These are phyloP conservation scores for Dendrocincla tyrannina DNA, from an alignment of 2,797 vertebrate species.

Conservation along the genomic window DNA sequence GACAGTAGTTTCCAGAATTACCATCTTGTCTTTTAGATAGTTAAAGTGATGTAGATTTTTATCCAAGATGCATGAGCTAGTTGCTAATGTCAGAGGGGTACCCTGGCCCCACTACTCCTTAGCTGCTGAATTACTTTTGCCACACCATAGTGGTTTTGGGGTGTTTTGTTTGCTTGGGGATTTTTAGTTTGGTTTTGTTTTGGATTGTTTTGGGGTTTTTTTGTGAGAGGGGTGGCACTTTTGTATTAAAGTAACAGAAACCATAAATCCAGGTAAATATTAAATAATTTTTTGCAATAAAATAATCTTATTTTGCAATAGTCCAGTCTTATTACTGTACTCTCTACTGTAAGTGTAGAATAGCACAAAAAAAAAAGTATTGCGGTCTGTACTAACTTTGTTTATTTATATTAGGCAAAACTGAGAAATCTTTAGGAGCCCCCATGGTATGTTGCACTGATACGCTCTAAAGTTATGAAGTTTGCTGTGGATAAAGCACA, in stretches of 20 bases:
- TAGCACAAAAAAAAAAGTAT: not conserved
- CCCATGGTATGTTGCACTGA: not conserved
- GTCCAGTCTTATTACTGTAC: not conserved
- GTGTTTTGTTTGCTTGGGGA: too few relatives aligned
- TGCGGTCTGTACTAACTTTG: not conserved
- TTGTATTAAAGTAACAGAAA: not conserved
- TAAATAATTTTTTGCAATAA: not conserved
- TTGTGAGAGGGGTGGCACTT: not conserved
- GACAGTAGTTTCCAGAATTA: not conserved
- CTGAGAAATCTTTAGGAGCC: not conserved
- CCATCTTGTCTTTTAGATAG: not conserved
- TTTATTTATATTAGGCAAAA: not conserved
- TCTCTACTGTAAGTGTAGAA: not conserved
- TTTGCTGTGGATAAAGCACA: not conserved
- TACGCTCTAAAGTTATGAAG: not conserved
- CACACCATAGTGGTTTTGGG: not conserved
- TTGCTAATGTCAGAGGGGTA: not conserved
- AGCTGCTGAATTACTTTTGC: not conserved
- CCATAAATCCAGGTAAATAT: not conserved
- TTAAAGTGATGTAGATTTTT: not conserved
- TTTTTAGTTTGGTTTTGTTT: not conserved
- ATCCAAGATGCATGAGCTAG: not conserved
- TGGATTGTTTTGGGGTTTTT: too few relatives aligned
- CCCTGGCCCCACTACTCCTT: not conserved
- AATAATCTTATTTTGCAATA: not conserved